These are phyloP conservation scores for Ramphastos sulfuratus DNA, from an alignment of 2,113 vertebrate species.

Conservation along the genomic window DNA sequence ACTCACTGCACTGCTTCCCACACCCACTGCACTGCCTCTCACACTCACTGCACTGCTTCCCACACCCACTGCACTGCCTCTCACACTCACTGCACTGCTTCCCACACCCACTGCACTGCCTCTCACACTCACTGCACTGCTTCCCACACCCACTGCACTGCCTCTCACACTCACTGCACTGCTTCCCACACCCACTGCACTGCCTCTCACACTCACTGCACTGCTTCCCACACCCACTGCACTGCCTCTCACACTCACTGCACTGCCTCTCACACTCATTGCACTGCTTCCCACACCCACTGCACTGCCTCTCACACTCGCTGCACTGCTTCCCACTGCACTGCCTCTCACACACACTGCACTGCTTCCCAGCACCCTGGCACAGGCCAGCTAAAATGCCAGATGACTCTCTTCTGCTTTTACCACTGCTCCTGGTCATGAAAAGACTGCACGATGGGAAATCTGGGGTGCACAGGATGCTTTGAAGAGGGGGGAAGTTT, in stretches of 20 bases:
- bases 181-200: fast-evolving
- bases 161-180: fast-evolving
- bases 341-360: no score
- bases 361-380: no score
- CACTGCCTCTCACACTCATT: fast-evolving
- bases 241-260: background rate
- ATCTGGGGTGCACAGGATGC: background rate
- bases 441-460: background rate
- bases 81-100: fast-evolving
- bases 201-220: fast-evolving
- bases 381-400: fast-evolving
- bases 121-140: background rate
- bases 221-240: fast-evolving
- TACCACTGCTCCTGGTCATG: fast-evolving
- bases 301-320: fast-evolving
- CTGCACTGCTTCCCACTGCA: fast-evolving
- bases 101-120: no score
- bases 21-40: fast-evolving
- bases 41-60: background rate
- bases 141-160: fast-evolving
- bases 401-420: background rate
- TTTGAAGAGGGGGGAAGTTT: background rate
- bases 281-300: background rate
- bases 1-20: fast-evolving
- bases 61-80: fast-evolving